Evolutionary conservation across 2,797 vertebrate genomes (phyloP).

Genomic region (Siniperca undulata): DNA sequence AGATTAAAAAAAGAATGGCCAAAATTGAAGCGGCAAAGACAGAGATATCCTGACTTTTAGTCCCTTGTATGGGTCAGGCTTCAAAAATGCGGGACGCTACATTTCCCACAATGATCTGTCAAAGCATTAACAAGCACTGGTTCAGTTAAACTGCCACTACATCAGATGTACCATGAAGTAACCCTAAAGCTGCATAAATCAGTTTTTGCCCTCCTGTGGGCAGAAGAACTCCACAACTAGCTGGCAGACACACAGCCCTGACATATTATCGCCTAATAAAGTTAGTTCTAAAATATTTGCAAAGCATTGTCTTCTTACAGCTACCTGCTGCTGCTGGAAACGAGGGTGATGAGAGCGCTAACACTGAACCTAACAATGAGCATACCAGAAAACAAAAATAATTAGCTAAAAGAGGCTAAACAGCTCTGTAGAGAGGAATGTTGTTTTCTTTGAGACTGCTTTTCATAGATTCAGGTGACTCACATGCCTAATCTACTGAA

Average conservation of each 20-base stretch:
- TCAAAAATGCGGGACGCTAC: no score
- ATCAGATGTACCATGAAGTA: no score
- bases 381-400: no score
- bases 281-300: not conserved
- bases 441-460: not conserved
- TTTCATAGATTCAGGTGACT: not conserved
- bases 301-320: not conserved
- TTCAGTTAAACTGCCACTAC: not conserved
- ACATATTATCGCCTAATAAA: not conserved
- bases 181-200: not conserved
- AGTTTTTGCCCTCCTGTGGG: not conserved
- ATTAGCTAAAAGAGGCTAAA: not conserved
- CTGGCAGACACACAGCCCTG: not conserved
- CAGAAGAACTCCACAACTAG: not conserved
- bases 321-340: not conserved
- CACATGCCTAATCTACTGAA: not conserved
- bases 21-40: no score
- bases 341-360: not conserved
- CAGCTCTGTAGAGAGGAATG: not conserved
- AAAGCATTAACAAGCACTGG: not conserved
- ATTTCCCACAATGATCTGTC: no score
- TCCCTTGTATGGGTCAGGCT: no score
- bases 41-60: no score
- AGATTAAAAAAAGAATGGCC: no score
- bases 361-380: not conserved